These are phyloP conservation scores for Chrysaora quinquecirrha DNA, from an alignment of 30 jellyfish, hydroid and myxozoan genomes.

Conservation along the genomic window DNA sequence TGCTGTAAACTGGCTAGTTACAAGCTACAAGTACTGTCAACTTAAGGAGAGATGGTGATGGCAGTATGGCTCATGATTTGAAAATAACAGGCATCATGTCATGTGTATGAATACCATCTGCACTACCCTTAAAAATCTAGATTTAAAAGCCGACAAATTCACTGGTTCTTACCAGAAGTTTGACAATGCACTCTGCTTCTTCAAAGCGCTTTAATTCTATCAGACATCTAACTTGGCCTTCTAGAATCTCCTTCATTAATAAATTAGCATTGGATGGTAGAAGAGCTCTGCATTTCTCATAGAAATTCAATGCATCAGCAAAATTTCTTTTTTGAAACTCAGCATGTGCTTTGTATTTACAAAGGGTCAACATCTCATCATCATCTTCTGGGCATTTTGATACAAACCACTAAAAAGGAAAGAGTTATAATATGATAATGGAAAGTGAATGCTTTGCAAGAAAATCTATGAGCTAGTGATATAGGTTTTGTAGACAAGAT, in stretches of 20 bases:
- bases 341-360: constrained; percentile 45
- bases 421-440: not conserved
- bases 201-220: constrained; percentile 7
- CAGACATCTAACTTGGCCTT: constrained; percentile 39
- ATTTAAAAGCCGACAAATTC: not conserved
- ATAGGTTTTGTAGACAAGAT: too few relatives aligned
- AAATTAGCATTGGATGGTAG: constrained; percentile 55
- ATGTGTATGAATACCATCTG: too few relatives aligned
- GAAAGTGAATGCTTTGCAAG: too few relatives aligned
- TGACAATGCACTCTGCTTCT: constrained; percentile 21
- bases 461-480: too few relatives aligned
- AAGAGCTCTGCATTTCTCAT: constrained; percentile 17
- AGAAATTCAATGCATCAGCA: constrained; percentile 8
- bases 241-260: constrained; percentile 38
- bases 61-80: too few relatives aligned
- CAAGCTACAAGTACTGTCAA: too few relatives aligned
- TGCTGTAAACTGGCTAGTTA: too few relatives aligned
- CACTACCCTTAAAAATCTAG: too few relatives aligned
- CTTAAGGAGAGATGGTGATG: too few relatives aligned
- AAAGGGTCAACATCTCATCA: constrained; percentile 30
- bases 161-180: constrained; percentile 10
- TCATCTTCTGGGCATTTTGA: constrained; percentile 10
- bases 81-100: too few relatives aligned
- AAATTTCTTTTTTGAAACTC: constrained; percentile 27
- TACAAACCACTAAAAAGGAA: constrained; percentile 46